Conservation (phyloP, 2,888 invertebrate genomes). For the Sycophila texana region DNA sequence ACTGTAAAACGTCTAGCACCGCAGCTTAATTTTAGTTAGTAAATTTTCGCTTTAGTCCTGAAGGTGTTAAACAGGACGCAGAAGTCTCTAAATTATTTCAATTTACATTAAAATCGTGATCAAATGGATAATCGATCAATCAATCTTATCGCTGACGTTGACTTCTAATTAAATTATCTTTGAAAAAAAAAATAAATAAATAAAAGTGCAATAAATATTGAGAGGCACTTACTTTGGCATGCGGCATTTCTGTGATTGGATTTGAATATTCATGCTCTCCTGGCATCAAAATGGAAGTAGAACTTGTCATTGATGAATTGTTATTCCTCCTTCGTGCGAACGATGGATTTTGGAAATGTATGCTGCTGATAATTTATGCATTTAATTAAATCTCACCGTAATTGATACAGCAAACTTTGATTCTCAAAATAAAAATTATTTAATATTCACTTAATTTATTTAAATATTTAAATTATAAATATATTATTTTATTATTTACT, state of each 20-base stretch:
- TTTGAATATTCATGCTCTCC: conserved; percentile 73
- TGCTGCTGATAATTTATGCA: conserved; percentile 59
- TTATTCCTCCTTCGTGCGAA: conserved; percentile 63
- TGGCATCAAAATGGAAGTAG: conserved; percentile 62
- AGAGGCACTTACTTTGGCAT: conserved; percentile 40
- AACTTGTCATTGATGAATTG: conserved; percentile 53
- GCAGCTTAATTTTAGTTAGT: too few relatives aligned
- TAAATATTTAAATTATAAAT: not conserved
- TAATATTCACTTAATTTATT: not conserved
- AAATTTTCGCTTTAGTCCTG: too few relatives aligned
- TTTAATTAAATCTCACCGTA: too few relatives aligned
- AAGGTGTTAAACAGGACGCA: not conserved
- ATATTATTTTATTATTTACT: too few relatives aligned
- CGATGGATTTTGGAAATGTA: conserved; percentile 72
- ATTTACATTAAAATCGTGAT: not conserved
- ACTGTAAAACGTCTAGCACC: too few relatives aligned
- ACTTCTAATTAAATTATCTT: not conserved
- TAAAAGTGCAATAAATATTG: not conserved
- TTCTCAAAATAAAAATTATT: not conserved
- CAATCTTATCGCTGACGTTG: not conserved
- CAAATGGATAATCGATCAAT: too few relatives aligned
- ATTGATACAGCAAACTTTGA: too few relatives aligned
- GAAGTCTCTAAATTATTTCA: not conserved
- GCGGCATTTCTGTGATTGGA: conserved; percentile 61
- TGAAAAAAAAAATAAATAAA: not conserved